Conservation (phyloP, 2,113 vertebrate species). For the Cygnus atratus region DNA sequence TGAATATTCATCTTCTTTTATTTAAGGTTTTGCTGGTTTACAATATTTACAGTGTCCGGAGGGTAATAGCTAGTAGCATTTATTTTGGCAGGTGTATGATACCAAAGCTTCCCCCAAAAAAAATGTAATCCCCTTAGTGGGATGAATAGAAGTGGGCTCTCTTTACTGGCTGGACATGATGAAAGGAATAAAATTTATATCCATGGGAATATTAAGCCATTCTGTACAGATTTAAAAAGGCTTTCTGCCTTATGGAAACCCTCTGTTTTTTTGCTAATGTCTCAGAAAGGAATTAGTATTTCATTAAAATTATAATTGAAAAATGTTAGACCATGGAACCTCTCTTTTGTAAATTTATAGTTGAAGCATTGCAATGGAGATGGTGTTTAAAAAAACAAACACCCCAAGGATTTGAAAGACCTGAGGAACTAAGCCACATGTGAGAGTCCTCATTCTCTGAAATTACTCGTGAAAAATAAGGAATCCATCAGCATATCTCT, state of each 20-base stretch:
- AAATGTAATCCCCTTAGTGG: neutral
- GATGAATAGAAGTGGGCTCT: neutral
- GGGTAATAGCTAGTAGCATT: neutral
- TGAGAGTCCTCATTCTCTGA: neutral
- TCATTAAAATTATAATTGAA: neutral
- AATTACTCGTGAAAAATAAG: neutral
- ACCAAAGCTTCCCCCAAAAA: too few species aligned
- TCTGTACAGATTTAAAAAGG: neutral
- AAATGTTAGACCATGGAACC: neutral
- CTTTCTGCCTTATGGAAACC: rapidly evolving
- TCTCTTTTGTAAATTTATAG: neutral
- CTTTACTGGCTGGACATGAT: neutral
- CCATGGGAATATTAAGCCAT: rapidly evolving
- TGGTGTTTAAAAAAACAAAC: neutral
- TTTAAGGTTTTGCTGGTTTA: neutral
- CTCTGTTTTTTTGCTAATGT: neutral
- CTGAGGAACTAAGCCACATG: rapidly evolving
- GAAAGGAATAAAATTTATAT: neutral
- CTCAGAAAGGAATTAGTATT: neutral
- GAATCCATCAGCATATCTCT: neutral
- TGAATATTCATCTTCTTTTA: neutral
- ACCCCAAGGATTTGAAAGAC: neutral
- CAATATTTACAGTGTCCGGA: neutral
- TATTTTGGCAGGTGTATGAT: neutral
- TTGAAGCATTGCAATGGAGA: neutral